Evolutionary conservation across 2,113 vertebrate genomes (phyloP).

Genomic region (Mirounga angustirostris): DNA sequence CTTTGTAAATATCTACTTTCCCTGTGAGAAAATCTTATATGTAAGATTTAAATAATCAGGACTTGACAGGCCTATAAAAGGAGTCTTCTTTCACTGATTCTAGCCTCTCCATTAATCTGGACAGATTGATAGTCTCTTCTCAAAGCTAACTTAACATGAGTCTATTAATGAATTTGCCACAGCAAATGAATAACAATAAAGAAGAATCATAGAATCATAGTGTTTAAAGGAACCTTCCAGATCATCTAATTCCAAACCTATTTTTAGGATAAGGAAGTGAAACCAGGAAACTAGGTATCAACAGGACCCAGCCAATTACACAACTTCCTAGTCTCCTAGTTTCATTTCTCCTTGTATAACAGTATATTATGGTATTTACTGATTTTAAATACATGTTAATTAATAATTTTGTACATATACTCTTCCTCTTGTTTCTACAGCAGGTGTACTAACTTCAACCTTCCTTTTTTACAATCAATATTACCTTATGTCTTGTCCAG

Average conservation of each 20-base stretch:
- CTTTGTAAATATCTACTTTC: neutral
- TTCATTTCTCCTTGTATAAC: neutral
- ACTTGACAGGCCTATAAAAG: neutral
- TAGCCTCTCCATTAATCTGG: neutral
- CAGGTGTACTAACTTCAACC: neutral
- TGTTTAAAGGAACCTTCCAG: neutral
- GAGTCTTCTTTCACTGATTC: neutral
- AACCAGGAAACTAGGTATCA: neutral
- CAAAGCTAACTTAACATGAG: neutral
- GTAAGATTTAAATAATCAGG: neutral
- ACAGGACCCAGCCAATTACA: neutral
- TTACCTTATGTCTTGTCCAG: neutral
- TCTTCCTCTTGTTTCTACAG: neutral
- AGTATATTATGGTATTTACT: neutral
- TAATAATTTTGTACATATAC: neutral
- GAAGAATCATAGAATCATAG: neutral
- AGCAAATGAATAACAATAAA: neutral
- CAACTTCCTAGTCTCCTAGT: neutral
- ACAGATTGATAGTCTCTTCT: neutral
- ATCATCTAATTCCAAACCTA: neutral
- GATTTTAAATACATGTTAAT: neutral
- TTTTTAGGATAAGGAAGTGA: neutral
- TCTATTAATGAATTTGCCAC: neutral
- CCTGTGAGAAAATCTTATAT: neutral
- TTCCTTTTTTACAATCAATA: neutral